Conservation (phyloP, 2,888 invertebrate species). For the Drosophila recens region DNA sequence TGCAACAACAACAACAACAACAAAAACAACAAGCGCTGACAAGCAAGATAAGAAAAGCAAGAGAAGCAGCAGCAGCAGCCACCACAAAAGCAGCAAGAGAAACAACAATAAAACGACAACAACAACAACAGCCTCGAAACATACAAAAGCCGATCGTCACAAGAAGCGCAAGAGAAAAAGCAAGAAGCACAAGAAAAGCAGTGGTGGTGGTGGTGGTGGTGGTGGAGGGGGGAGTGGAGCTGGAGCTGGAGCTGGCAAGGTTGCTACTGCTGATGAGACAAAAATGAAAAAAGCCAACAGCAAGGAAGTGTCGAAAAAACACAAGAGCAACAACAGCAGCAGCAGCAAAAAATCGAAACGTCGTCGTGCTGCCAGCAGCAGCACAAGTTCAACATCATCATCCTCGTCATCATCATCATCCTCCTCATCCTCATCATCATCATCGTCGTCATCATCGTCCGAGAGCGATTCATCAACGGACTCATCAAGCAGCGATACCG, state of each 20-base stretch:
- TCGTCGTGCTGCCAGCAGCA: constrained; percentile 61
- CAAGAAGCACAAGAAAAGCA: constrained; percentile 66
- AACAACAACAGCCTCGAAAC: constrained; percentile 43
- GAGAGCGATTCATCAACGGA: constrained; percentile 32
- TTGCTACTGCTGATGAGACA: constrained; percentile 14
- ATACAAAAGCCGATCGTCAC: constrained; percentile 60
- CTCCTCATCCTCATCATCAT: constrained; percentile 34
- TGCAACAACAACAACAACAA: constrained; percentile 15
- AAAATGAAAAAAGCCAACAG: constrained; percentile 32
- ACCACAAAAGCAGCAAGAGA: constrained; percentile 23
- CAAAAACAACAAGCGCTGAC: constrained; percentile 17
- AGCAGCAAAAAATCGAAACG: constrained; percentile 70
- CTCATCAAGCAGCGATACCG: constrained; percentile 45
- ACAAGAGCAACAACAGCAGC: constrained; percentile 43
- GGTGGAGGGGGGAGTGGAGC: not conserved
- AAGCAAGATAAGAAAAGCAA: constrained; percentile 58
- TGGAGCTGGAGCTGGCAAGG: not conserved
- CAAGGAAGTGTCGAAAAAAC: constrained; percentile 39
- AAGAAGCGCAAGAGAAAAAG: constrained; percentile 67
- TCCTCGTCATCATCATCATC: constrained; percentile 34
- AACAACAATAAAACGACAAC: constrained; percentile 34
- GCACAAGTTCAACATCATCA: constrained; percentile 40
- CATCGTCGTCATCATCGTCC: constrained; percentile 35
- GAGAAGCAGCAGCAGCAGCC: constrained; percentile 27
- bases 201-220: not conserved